Conservation (phyloP, 2,888 invertebrate genomes). For the Apodemia zela region DNA sequence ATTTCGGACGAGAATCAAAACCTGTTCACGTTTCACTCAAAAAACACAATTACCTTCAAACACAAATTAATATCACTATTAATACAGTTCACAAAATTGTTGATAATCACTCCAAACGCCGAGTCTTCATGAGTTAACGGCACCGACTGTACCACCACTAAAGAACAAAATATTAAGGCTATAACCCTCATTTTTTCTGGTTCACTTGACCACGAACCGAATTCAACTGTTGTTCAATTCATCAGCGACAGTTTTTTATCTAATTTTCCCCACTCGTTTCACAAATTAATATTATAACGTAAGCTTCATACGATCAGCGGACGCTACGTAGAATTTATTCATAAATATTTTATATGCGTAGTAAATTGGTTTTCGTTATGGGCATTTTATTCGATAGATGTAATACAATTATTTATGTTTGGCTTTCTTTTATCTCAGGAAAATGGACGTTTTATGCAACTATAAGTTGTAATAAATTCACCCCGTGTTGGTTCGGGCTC, state of each 20-base stretch:
- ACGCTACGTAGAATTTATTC: slow-evolving; percentile 22
- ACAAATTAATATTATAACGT: slow-evolving; percentile 63
- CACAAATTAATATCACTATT: slow-evolving; percentile 68
- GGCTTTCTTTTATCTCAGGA: background rate
- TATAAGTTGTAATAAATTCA: too few species aligned
- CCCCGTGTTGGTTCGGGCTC: too few species aligned
- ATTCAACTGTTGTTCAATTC: slow-evolving; percentile 61
- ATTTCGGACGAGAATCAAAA: background rate
- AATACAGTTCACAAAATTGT: slow-evolving; percentile 62
- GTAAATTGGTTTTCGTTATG: background rate
- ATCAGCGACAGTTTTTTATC: slow-evolving; percentile 73
- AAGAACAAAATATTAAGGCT: slow-evolving; percentile 54
- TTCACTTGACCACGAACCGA: slow-evolving; percentile 52
- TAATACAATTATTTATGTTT: background rate
- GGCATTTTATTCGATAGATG: slow-evolving; percentile 35
- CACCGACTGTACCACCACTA: slow-evolving; percentile 49
- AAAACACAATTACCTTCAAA: slow-evolving; percentile 54
- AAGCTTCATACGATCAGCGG: slow-evolving; percentile 32
- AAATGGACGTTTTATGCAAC: background rate
- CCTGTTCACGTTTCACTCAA: slow-evolving; percentile 19
- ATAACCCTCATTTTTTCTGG: slow-evolving; percentile 55
- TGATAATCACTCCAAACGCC: slow-evolving; percentile 51
- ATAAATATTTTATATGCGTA: background rate
- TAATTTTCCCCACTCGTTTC: slow-evolving; percentile 63
- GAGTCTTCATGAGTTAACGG: slow-evolving; percentile 59